Conservation (phyloP, 2,888 invertebrate species). For the Torymus aiolomorphi region DNA sequence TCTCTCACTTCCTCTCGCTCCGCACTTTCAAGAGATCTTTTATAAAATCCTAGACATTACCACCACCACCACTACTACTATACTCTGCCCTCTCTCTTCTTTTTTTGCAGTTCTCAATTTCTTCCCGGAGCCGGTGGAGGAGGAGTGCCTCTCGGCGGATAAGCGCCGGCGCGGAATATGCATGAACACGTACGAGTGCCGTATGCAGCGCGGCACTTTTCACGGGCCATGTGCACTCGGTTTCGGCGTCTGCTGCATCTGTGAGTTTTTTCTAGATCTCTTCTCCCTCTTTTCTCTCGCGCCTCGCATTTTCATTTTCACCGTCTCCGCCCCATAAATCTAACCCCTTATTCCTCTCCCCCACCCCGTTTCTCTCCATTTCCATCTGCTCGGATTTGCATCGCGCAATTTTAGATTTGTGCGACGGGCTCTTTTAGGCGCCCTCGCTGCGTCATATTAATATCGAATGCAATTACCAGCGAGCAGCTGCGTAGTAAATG, state of each 20-base stretch:
- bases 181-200: conserved; percentile 90
- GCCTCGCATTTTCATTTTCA: background rate
- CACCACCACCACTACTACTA: background rate
- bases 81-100: background rate
- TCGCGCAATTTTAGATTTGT: no score
- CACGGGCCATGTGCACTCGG: conserved; percentile 89
- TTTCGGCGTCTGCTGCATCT: conserved; percentile 90
- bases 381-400: no score
- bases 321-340: no score
- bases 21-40: background rate
- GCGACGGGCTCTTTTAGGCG: no score
- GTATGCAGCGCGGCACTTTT: conserved; percentile 83
- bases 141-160: conserved; percentile 85
- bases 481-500: no score
- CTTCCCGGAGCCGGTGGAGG: conserved; percentile 89
- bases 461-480: conserved; percentile 35
- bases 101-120: conserved; percentile 84
- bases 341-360: no score
- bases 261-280: conserved; percentile 77
- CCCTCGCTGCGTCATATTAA: conserved; percentile 16
- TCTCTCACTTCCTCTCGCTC: background rate
- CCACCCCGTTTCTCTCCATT: no score
- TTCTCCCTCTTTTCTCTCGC: background rate
- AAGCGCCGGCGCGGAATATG: conserved; percentile 85
- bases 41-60: background rate